A percentile compares a stretch with the other conserved stretches of the same genome.
These are phyloP conservation scores for Ochlodes sylvanus DNA, from an alignment of 2,888 invertebrate species.

Conservation along the genomic window DNA sequence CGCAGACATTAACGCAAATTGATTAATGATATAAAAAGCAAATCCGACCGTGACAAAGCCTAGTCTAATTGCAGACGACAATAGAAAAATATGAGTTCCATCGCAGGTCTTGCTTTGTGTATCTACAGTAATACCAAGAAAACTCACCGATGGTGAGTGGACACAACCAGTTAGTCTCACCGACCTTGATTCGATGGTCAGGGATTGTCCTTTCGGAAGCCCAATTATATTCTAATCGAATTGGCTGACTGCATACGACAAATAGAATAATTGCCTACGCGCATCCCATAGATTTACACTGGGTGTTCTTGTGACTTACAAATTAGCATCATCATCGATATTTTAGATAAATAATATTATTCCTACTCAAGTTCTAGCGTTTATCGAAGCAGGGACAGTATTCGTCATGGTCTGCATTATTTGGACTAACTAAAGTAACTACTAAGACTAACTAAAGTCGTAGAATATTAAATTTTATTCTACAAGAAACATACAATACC, in stretches of 20 bases:
- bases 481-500: too few relatives aligned
- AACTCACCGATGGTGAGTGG: conserved; percentile 21
- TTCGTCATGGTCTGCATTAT: too few relatives aligned
- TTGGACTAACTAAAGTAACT: too few relatives aligned
- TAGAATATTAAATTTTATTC: too few relatives aligned
- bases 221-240: conserved; percentile 81
- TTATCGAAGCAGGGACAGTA: too few relatives aligned
- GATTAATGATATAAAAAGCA: conserved; percentile 21
- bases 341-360: too few relatives aligned
- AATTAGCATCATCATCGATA: background rate
- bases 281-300: conserved; percentile 64
- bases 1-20: conserved; percentile 11
- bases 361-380: too few relatives aligned
- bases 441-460: too few relatives aligned
- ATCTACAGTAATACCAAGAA: background rate
- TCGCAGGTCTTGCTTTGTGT: background rate
- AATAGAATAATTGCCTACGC: conserved; percentile 79
- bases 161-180: conserved; percentile 32
- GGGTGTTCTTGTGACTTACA: conserved; percentile 47
- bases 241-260: conserved; percentile 71
- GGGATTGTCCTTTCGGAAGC: conserved; percentile 66
- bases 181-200: conserved; percentile 58
- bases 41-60: conserved; percentile 49
- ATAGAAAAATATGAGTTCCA: conserved; percentile 11
- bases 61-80: conserved; percentile 22